phyloP scores from a whole-genome alignment of 2,797 vertebrate genomes.

The Poecilia picta region DNA sequence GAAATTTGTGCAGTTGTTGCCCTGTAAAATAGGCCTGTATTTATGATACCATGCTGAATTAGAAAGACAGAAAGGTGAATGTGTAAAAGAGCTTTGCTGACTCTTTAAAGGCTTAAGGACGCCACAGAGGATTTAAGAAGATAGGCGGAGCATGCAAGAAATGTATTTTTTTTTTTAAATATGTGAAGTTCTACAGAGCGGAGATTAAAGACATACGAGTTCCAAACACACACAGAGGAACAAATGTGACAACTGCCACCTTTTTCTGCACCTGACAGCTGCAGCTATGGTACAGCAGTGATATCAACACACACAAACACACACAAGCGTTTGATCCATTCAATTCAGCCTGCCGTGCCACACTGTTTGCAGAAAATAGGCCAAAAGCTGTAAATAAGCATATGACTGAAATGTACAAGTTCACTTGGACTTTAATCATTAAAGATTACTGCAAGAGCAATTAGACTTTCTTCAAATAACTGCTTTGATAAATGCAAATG shows the following conservation, averaged over 20 bases:
- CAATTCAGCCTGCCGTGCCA: conserved; percentile 15
- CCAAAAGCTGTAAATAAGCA: conserved; percentile 1
- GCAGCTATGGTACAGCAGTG: conserved; percentile 51
- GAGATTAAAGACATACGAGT: conserved; percentile 31
- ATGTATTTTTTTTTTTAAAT: conserved; percentile 6
- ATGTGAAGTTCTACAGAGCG: conserved; percentile 25
- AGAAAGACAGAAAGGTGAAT: conserved; percentile 21
- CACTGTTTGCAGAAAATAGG: conserved; percentile 13
- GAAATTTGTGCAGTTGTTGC: conserved; percentile 14
- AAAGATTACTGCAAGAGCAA: background rate
- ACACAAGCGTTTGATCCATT: conserved; percentile 20
- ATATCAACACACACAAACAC: conserved; percentile 34
- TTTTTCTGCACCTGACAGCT: conserved; percentile 45
- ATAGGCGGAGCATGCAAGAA: conserved; percentile 12
- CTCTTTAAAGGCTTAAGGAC: conserved; percentile 32
- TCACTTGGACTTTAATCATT: background rate
- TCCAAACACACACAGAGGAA: conserved; percentile 20
- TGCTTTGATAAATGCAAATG: background rate
- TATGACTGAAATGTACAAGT: conserved; percentile 8
- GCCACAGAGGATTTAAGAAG: background rate
- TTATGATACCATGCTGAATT: conserved; percentile 18
- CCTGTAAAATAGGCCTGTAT: conserved; percentile 16
- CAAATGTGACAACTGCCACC: conserved; percentile 29
- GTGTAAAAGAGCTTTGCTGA: conserved; percentile 53
- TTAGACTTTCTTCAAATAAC: background rate